A percentile compares a stretch with the other conserved stretches of the same genome.
These are phyloP conservation scores for Holothuria glaberrima DNA, from an alignment of 35 echinoderm and acorn worm genomes.

Conservation along the genomic window DNA sequence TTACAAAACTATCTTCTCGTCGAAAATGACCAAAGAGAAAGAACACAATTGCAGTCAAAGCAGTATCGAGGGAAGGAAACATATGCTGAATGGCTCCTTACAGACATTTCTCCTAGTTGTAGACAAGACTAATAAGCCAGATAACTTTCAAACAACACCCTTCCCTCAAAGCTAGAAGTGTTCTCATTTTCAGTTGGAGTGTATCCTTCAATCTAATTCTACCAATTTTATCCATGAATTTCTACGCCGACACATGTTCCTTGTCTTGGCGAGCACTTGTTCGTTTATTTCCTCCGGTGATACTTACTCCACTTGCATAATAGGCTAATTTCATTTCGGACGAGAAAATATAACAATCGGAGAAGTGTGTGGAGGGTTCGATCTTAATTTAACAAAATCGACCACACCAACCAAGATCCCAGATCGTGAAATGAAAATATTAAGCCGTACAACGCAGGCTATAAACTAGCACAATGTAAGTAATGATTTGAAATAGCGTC, in stretches of 20 bases:
- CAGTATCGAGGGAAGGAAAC: too few relatives aligned
- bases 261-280: neutral
- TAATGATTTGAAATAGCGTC: neutral
- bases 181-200: conserved; percentile 30
- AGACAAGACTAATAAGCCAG: too few relatives aligned
- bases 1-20: too few relatives aligned
- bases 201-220: conserved; percentile 26
- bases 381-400: conserved; percentile 11
- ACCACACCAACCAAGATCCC: neutral
- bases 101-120: too few relatives aligned
- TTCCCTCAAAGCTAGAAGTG: conserved; percentile 16
- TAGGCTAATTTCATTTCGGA: conserved; percentile 29
- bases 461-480: neutral
- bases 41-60: too few relatives aligned
- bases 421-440: neutral
- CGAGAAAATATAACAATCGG: neutral
- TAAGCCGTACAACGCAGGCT: too few relatives aligned
- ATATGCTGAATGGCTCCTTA: too few relatives aligned
- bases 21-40: too few relatives aligned
- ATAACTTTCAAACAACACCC: neutral
- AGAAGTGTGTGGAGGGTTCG: conserved; percentile 31
- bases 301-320: conserved; percentile 54
- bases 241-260: conserved; percentile 33
- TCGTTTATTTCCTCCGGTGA: conserved; percentile 4
- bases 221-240: conserved; percentile 1